Evolutionary conservation across 2,888 invertebrate species (phyloP).

Genomic region (Microplitis manilae): DNA sequence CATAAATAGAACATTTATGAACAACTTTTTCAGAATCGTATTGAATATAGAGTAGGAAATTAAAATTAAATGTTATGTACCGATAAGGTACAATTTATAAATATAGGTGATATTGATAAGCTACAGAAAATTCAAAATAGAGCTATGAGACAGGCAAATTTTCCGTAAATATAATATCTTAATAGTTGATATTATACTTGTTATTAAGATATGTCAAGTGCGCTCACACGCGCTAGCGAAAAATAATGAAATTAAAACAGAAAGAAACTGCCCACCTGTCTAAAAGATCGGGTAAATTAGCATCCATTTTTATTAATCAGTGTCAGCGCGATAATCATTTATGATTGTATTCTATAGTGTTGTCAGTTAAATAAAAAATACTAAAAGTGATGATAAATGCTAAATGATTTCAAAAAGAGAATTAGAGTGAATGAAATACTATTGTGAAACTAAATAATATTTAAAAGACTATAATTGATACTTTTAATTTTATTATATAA

Average conservation of each 20-base stretch:
- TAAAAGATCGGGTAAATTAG: neutral
- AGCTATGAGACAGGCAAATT: neutral
- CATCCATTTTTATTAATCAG: neutral
- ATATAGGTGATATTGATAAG: neutral
- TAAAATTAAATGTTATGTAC: neutral
- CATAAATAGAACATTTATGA: too few species aligned
- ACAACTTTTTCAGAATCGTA: too few species aligned
- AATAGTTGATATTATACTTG: neutral
- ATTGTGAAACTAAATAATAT: too few species aligned
- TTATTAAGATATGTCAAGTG: neutral
- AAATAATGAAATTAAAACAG: neutral
- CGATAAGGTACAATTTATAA: neutral
- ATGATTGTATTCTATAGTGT: neutral
- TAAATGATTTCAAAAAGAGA: neutral
- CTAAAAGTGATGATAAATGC: too few species aligned
- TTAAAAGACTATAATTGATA: too few species aligned
- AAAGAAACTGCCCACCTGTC: neutral
- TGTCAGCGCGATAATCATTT: neutral
- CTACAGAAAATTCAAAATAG: neutral
- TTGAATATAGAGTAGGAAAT: too few species aligned
- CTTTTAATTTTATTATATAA: too few species aligned
- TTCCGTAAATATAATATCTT: conserved; percentile 9
- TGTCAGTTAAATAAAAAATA: too few species aligned
- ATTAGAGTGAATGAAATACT: too few species aligned
- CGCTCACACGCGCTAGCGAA: neutral